Evolutionary conservation across 1,140 invertebrate genomes (phyloP), one percentile per base, ranked within the genome.

Genomic region (Drosophila elegans): DNA sequence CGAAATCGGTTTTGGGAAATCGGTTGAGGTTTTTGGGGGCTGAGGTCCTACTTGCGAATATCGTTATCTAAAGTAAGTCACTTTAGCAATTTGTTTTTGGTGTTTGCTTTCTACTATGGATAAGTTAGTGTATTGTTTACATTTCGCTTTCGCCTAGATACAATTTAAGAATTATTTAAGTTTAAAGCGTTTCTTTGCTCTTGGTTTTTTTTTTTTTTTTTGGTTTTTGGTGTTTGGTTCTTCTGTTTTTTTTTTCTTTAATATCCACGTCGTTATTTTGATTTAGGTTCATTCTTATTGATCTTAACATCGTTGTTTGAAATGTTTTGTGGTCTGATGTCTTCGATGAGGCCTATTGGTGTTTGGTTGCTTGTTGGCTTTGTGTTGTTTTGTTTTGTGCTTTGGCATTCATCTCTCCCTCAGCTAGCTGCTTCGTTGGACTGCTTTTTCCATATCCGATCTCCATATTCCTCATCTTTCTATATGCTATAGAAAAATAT

Each of bases 401-500:
- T 67, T 67, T 42, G 62, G 51, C 44, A 46, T 49, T 38, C 34
- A n/a, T 32, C 5, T 12, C 49, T 16, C 21, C 44, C 10, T 38
- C 3, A 2, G 25, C 13, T n/a, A 27, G 36, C n/a, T 66, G 25
- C 29, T 59, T 38, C n/a, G 6, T 52, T 45, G 16, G 38, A 25
- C 29, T 27, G 48, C 38, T 16, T 53, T 38, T n/a, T 45, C 29
- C 52, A 16, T 29, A 27, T 67, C 29, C 66, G 49, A n/a, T 59
- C 11, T 51, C 46, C 45, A 21, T 45, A 41, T 36, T 27, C 29
- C 36, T 27, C 27, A 10, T 51, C 64, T 36, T n/a, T 53, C 56
- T 61, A 49, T 61, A 74, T 60, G 34, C 53, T 73, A 53, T 61
- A 73, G 29, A 73, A 73, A 73, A 59, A 71, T 73, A 61, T 39